Conservation (phyloP, 2,113 vertebrate species). For the Neopipo cinnamomea region DNA sequence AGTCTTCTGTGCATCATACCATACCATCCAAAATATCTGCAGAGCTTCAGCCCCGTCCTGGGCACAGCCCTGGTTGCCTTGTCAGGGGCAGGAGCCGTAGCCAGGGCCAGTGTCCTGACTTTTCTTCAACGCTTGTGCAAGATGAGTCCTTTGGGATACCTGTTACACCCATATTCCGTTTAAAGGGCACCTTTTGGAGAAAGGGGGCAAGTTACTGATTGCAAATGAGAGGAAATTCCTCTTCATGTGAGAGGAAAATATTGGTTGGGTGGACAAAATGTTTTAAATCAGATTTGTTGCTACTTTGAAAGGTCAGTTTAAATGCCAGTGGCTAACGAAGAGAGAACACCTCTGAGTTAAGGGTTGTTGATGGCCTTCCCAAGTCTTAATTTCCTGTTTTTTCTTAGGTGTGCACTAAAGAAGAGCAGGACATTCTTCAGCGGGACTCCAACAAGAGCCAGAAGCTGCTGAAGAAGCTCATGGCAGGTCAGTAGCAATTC, state of each 20-base stretch:
- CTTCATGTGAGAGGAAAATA: not conserved
- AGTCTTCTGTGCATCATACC: not conserved
- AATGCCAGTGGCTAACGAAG: not conserved
- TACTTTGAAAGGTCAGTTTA: not conserved
- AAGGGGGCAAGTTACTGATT: not conserved
- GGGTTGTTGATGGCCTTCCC: not conserved
- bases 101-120: not conserved
- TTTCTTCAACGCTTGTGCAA: not conserved
- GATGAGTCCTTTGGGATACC: not conserved
- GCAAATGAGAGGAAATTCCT: not conserved
- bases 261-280: not conserved
- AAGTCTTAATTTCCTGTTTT: not conserved
- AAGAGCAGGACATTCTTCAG: conserved; percentile 92
- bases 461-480: conserved; percentile 92
- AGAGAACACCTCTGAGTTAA: not conserved
- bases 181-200: not conserved
- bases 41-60: not conserved
- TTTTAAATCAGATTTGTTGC: not conserved
- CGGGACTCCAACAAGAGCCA: conserved; percentile 98
- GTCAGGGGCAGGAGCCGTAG: not conserved
- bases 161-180: not conserved
- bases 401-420: conserved; percentile 90
- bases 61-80: not conserved
- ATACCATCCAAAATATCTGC: not conserved
- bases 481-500: conserved; percentile 80